Evolutionary conservation across 1,140 invertebrate species (phyloP).

Genomic region (Hylaeus anthracinus): DNA sequence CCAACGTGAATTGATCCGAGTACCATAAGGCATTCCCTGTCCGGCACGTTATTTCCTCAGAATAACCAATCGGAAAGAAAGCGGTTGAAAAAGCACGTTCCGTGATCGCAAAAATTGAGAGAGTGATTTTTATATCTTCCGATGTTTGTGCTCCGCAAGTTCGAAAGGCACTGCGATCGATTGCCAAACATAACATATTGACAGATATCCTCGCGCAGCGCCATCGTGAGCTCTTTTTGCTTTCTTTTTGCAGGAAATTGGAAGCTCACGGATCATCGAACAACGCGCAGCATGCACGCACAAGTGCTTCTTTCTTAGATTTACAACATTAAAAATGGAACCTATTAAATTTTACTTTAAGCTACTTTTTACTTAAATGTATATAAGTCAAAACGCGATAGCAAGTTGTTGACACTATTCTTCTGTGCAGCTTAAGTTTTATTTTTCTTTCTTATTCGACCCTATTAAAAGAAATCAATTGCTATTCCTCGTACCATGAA

Average conservation of each 20-base stretch:
- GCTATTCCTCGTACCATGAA: too few relatives aligned
- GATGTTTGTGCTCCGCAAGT: not conserved
- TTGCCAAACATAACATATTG: conserved; percentile 34
- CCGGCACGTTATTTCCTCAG: conserved; percentile 58
- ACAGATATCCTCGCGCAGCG: conserved; percentile 17
- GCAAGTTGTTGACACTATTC: too few relatives aligned
- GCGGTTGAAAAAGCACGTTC: conserved; percentile 50
- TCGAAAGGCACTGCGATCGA: conserved; percentile 13
- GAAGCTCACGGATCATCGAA: conserved; percentile 6
- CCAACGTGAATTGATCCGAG: conserved; percentile 60
- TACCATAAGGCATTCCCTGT: conserved; percentile 62
- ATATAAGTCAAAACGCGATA: too few relatives aligned
- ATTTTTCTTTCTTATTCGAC: too few relatives aligned
- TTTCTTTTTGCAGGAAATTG: conserved; percentile 18
- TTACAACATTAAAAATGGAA: too few relatives aligned
- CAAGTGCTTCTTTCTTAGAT: too few relatives aligned
- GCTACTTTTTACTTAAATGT: too few relatives aligned
- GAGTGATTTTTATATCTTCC: conserved; percentile 42
- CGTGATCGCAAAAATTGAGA: conserved; percentile 54
- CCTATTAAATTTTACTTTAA: too few relatives aligned
- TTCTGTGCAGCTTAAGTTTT: too few relatives aligned
- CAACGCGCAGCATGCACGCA: not conserved
- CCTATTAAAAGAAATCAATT: too few relatives aligned
- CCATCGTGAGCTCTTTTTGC: not conserved
- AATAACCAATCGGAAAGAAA: conserved; percentile 57